Percentiles rank a stretch among this genome's conserved stretches.
These are phyloP conservation scores for Limnephilus lunatus DNA, from an alignment of 2,888 invertebrate genomes.

Conservation along the genomic window DNA sequence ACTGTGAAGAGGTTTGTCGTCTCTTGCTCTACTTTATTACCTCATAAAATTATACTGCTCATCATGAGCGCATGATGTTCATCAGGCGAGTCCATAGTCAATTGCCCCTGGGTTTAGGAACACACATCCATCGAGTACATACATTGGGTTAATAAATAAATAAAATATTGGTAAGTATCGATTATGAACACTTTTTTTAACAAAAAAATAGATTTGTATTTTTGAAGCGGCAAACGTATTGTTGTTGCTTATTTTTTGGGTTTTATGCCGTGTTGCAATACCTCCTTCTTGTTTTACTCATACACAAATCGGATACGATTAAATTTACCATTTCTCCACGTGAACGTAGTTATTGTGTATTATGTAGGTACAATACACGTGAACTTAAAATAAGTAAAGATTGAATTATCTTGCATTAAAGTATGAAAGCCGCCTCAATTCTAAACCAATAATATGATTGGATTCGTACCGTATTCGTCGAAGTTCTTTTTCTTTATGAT, in stretches of 20 bases:
- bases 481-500: background rate
- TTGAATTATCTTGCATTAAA: background rate
- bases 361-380: background rate
- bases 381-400: background rate
- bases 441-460: background rate
- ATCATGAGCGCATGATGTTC: slow-evolving; percentile 54
- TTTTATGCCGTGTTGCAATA: no score
- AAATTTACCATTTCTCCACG: background rate
- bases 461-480: background rate
- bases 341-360: background rate
- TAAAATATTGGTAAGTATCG: background rate
- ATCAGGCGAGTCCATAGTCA: slow-evolving; percentile 33
- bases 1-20: slow-evolving; percentile 40
- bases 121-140: background rate
- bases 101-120: background rate
- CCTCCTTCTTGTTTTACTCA: background rate
- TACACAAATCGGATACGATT: background rate
- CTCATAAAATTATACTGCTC: slow-evolving; percentile 60
- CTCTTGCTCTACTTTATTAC: slow-evolving; percentile 49
- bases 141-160: background rate
- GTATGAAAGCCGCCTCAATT: background rate
- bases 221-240: background rate
- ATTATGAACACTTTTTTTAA: background rate
- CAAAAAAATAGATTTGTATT: background rate
- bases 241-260: no score